Conservation (phyloP, 1,140 invertebrate genomes). For the Potamilus streckersoni region DNA sequence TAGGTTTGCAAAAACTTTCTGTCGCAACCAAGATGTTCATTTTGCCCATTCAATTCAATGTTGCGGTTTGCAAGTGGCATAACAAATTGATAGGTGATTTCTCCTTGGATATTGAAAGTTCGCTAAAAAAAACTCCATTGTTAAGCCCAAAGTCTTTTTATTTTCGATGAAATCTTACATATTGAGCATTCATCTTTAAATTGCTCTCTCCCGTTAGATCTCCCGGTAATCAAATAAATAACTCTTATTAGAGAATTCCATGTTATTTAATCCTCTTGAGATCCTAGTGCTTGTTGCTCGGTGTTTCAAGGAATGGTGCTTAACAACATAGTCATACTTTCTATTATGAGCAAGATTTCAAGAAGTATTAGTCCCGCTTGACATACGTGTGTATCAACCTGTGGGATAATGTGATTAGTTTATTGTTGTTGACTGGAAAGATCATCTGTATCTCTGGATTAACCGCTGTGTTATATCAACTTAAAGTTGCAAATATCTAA, state of each 20-base stretch:
- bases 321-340: not conserved
- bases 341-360: not conserved
- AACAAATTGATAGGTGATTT: slow-evolving; percentile 11
- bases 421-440: not conserved
- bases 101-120: slow-evolving; percentile 2
- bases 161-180: slow-evolving; percentile 10
- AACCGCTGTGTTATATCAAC: slow-evolving; percentile 7
- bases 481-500: slow-evolving; percentile 17
- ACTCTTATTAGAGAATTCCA: not conserved
- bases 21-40: slow-evolving; percentile 23
- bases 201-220: not conserved
- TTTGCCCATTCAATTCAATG: slow-evolving; percentile 12
- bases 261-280: slow-evolving; percentile 1
- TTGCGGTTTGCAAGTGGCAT: slow-evolving; percentile 1
- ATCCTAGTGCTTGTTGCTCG: not conserved
- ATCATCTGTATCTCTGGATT: slow-evolving; percentile 14
- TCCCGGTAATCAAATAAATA: not conserved
- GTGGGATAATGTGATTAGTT: not conserved
- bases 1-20: not conserved
- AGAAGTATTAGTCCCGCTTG: not conserved
- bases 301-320: not conserved
- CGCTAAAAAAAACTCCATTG: slow-evolving; percentile 21
- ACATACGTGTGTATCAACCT: not conserved
- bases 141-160: slow-evolving; percentile 5
- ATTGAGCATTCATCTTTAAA: not conserved